These are phyloP conservation scores for Lapara coniferarum DNA, from an alignment of 2,888 invertebrate species.

Conservation along the genomic window DNA sequence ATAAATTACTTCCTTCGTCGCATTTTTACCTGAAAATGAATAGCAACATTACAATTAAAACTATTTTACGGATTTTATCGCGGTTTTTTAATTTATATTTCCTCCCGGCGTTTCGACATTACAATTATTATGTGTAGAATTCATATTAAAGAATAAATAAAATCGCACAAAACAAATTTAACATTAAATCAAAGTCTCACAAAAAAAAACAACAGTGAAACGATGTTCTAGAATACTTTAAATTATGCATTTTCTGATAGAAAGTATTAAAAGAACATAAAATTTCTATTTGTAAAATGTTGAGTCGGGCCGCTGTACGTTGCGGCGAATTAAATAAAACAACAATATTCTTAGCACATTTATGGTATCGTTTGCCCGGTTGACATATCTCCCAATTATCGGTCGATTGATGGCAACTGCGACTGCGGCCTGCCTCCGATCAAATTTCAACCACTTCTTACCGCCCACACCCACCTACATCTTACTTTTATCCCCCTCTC, in stretches of 20 bases:
- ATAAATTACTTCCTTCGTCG: too few relatives aligned
- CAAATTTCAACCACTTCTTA: conserved; percentile 76
- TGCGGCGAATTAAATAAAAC: conserved; percentile 32
- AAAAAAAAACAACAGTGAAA: background rate
- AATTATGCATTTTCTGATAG: background rate
- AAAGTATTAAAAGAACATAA: background rate
- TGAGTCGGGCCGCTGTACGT: background rate
- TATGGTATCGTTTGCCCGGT: conserved; percentile 61
- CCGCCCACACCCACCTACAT: conserved; percentile 57
- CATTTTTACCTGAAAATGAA: too few relatives aligned
- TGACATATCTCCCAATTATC: conserved; percentile 77
- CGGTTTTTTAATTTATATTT: too few relatives aligned
- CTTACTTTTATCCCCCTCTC: conserved; percentile 53
- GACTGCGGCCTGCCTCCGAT: conserved; percentile 68
- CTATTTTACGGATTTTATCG: too few relatives aligned
- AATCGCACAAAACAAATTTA: background rate
- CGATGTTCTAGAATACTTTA: background rate
- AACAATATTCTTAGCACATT: conserved; percentile 43
- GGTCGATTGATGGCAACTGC: conserved; percentile 70
- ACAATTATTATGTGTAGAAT: too few relatives aligned
- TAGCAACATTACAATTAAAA: too few relatives aligned
- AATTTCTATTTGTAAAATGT: background rate
- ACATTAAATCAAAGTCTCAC: background rate
- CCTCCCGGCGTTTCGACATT: too few relatives aligned
- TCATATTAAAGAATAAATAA: background rate